phyloP scores from a whole-genome alignment of 2,113 vertebrate species.

The Noctilio leporinus region DNA sequence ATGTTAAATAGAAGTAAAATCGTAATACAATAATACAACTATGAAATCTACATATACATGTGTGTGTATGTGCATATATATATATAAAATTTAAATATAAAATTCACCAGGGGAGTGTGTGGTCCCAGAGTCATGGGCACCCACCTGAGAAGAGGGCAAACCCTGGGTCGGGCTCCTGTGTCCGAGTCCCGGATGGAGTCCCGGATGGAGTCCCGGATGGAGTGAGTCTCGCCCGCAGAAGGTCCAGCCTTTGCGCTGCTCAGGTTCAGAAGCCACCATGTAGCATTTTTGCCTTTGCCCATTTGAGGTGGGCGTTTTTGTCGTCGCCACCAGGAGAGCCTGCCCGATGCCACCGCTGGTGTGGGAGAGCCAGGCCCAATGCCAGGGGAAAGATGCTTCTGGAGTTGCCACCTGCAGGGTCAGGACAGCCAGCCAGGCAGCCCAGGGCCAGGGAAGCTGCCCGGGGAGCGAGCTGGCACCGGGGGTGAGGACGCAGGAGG shows the following conservation, averaged over 20 bases:
- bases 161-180: neutral
- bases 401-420: too few species aligned
- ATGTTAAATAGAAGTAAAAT: neutral
- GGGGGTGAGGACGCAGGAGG: neutral
- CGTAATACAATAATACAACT: neutral
- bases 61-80: too few species aligned
- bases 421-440: too few species aligned
- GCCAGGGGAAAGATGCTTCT: accelerated
- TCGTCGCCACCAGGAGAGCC: neutral
- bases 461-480: neutral
- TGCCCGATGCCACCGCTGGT: neutral
- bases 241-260: neutral
- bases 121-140: neutral
- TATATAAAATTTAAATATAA: neutral
- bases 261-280: neutral
- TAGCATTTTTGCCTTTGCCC: neutral
- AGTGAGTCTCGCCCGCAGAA: neutral
- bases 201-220: neutral
- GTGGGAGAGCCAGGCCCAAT: accelerated
- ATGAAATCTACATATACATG: neutral
- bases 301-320: neutral
- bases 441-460: neutral
- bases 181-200: neutral
- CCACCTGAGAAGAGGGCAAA: neutral
- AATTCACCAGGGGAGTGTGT: neutral